Conservation (phyloP, 1,140 invertebrate genomes). For the Pseudoatta argentina region DNA sequence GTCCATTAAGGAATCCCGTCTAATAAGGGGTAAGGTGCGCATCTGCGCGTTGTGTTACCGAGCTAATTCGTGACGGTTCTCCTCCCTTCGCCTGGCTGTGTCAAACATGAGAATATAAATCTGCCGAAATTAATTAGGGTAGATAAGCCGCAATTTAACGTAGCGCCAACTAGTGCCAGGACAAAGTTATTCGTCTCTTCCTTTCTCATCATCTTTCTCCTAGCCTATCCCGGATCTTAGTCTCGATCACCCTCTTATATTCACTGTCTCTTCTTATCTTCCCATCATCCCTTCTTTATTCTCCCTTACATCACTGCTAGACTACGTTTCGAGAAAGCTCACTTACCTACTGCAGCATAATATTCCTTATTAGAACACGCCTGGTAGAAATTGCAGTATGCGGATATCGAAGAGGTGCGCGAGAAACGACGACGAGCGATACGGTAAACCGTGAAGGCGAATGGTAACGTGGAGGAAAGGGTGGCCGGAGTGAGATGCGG, state of each 20-base stretch:
- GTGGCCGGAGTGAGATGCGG: slow-evolving; percentile 24
- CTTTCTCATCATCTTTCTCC: slow-evolving; percentile 39
- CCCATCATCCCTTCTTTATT: not conserved
- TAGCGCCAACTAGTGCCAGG: slow-evolving; percentile 67
- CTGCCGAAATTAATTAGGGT: slow-evolving; percentile 81
- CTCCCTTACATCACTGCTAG: slow-evolving; percentile 18
- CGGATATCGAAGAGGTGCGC: slow-evolving; percentile 66
- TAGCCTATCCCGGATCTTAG: not conserved
- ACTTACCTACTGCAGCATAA: slow-evolving; percentile 73
- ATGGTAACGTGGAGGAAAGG: slow-evolving; percentile 19
- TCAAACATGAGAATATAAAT: slow-evolving; percentile 72
- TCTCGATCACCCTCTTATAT: slow-evolving; percentile 21
- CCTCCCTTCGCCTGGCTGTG: slow-evolving; percentile 1
- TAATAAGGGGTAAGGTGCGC: slow-evolving; percentile 54
- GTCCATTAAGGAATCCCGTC: slow-evolving; percentile 51
- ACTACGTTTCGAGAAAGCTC: slow-evolving; percentile 65
- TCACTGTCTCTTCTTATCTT: slow-evolving; percentile 26
- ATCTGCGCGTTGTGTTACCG: slow-evolving; percentile 57
- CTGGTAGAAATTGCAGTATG: slow-evolving; percentile 68
- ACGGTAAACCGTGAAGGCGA: not conserved
- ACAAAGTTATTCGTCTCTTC: slow-evolving; percentile 70
- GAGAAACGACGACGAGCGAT: slow-evolving; percentile 65
- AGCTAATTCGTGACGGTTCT: slow-evolving; percentile 48
- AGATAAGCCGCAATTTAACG: slow-evolving; percentile 81
- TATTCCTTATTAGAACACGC: slow-evolving; percentile 81